These are phyloP conservation scores for Globodera ellingtonae DNA, from an alignment of 1,140 invertebrate species.

Conservation along the genomic window DNA sequence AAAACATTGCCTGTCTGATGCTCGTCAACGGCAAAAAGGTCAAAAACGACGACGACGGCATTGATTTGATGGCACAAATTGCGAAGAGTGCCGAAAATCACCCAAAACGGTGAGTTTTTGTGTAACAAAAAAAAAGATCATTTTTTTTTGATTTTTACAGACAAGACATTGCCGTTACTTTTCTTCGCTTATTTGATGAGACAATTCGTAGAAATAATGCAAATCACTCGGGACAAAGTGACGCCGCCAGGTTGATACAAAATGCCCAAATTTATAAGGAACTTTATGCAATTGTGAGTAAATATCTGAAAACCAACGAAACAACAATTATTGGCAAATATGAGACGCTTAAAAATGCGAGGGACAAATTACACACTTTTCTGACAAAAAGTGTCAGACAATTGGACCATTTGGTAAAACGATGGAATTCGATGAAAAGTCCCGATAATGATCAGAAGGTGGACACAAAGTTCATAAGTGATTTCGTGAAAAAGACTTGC, in stretches of 20 bases:
- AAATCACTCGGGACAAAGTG: background rate
- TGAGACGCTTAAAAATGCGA: background rate
- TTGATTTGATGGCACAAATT: background rate
- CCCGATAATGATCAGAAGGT: background rate
- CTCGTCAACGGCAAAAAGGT: background rate
- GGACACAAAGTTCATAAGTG: background rate
- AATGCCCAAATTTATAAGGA: background rate
- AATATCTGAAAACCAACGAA: background rate
- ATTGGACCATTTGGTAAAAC: background rate
- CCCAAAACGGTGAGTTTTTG: background rate
- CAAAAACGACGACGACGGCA: background rate
- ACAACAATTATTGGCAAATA: background rate
- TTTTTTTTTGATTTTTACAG: background rate
- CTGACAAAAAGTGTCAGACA: background rate
- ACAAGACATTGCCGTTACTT: background rate
- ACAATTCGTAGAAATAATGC: background rate
- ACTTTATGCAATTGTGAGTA: background rate
- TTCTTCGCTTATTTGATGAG: background rate
- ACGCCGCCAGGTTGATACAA: background rate
- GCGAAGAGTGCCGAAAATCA: background rate
- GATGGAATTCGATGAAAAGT: background rate
- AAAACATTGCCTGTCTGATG: background rate
- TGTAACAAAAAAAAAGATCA: no score
- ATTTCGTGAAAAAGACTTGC: background rate
- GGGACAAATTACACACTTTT: background rate